These are phyloP conservation scores for Eilema griseolum DNA, from an alignment of 2,888 invertebrate genomes.

Conservation along the genomic window DNA sequence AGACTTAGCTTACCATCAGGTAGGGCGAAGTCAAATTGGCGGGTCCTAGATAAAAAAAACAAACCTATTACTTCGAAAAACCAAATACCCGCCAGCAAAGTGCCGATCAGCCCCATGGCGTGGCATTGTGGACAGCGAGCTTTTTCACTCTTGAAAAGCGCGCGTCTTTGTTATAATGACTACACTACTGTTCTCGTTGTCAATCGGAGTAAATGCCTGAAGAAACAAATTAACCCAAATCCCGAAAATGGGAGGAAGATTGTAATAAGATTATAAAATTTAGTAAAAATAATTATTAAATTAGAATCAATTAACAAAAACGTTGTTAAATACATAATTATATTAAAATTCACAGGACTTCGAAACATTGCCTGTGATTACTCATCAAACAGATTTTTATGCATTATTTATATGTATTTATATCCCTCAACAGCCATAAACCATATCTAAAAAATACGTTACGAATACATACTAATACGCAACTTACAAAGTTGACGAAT, in stretches of 20 bases:
- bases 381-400: background rate
- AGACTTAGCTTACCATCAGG: too few species aligned
- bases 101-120: too few species aligned
- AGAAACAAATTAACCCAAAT: background rate
- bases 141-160: background rate
- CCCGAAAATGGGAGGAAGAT: background rate
- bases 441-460: background rate
- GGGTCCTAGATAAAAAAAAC: too few species aligned
- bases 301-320: too few species aligned
- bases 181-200: background rate
- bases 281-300: too few species aligned
- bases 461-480: conserved; percentile 40
- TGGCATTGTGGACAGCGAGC: background rate
- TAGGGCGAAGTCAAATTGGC: too few species aligned
- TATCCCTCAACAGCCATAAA: background rate
- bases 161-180: too few species aligned
- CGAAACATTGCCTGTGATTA: background rate
- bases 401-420: background rate
- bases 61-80: too few species aligned
- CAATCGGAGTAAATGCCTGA: background rate
- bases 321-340: background rate
- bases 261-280: too few species aligned
- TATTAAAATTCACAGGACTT: background rate
- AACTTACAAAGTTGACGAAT: conserved; percentile 41
- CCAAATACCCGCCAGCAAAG: too few species aligned